A percentile compares a stretch with the other conserved stretches of the same genome.
These are phyloP conservation scores for Sesia bembeciformis DNA, from an alignment of 2,888 invertebrate species.

Conservation along the genomic window DNA sequence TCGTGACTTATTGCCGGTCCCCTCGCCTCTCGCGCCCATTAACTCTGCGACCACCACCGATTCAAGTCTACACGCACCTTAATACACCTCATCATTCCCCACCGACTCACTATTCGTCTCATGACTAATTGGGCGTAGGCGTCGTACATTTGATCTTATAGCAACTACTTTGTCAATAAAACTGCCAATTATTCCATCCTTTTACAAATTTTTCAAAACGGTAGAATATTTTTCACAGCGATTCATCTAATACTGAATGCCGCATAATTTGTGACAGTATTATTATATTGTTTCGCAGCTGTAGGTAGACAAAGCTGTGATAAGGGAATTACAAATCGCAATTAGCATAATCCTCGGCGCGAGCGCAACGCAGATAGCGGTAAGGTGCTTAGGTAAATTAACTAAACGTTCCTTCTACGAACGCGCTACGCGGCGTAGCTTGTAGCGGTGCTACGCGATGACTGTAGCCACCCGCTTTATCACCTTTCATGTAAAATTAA, in stretches of 20 bases:
- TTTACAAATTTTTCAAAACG: too few species aligned
- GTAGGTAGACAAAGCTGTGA: constrained; percentile 56
- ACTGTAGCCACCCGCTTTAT: constrained; percentile 16
- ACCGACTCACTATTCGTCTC: constrained; percentile 56
- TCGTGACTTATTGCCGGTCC: constrained; percentile 62
- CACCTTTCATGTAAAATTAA: too few species aligned
- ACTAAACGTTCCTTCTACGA: constrained; percentile 26
- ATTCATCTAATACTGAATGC: too few species aligned
- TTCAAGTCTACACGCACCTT: constrained; percentile 13
- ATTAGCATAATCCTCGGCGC: constrained; percentile 66
- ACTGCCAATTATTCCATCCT: not conserved
- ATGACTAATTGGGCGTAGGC: constrained; percentile 75
- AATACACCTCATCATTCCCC: constrained; percentile 56
- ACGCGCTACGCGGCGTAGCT: constrained; percentile 19
- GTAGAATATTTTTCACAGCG: too few species aligned
- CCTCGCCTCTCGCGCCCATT: constrained; percentile 49
- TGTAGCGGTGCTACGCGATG: constrained; percentile 18
- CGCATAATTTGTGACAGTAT: too few species aligned
- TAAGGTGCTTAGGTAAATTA: constrained; percentile 71
- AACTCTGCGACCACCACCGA: constrained; percentile 23
- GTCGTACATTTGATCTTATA: constrained; percentile 36
- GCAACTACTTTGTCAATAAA: constrained; percentile 24
- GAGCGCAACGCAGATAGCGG: constrained; percentile 63
- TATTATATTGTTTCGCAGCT: constrained; percentile 25
- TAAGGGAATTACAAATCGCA: constrained; percentile 60